Evolutionary conservation across 1,140 invertebrate genomes (phyloP).

Genomic region (Zaprionus camerounensis): DNA sequence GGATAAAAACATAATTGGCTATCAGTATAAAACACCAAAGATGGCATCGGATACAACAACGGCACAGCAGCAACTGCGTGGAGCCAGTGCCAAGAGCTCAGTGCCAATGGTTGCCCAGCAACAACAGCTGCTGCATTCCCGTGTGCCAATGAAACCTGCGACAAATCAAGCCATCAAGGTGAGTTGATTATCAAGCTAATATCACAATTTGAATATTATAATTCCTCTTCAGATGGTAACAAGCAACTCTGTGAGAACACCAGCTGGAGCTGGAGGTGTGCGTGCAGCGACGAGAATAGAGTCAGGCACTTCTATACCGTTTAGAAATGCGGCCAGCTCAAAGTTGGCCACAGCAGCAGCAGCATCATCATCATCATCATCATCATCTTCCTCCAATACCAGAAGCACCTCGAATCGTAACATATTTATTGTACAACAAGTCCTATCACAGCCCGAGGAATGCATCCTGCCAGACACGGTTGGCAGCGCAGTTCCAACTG

Average conservation of each 20-base stretch:
- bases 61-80: neutral
- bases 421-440: constrained; percentile 57
- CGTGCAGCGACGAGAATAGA: constrained; percentile 10
- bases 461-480: constrained; percentile 61
- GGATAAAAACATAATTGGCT: constrained; percentile 60
- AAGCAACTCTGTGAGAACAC: neutral
- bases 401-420: constrained; percentile 33
- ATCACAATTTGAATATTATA: neutral
- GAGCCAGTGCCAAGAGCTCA: neutral
- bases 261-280: neutral
- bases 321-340: neutral
- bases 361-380: neutral
- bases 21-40: constrained; percentile 29
- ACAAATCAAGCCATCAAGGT: neutral
- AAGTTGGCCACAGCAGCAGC: neutral
- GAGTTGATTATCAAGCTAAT: neutral
- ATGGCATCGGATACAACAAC: neutral
- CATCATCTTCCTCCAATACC: neutral
- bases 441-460: constrained; percentile 48
- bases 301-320: constrained; percentile 8
- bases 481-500: neutral
- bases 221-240: neutral
- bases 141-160: neutral
- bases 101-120: neutral
- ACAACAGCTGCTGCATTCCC: neutral